Conservation (phyloP, 2,888 invertebrate species). For the Isoperla grammatica region DNA sequence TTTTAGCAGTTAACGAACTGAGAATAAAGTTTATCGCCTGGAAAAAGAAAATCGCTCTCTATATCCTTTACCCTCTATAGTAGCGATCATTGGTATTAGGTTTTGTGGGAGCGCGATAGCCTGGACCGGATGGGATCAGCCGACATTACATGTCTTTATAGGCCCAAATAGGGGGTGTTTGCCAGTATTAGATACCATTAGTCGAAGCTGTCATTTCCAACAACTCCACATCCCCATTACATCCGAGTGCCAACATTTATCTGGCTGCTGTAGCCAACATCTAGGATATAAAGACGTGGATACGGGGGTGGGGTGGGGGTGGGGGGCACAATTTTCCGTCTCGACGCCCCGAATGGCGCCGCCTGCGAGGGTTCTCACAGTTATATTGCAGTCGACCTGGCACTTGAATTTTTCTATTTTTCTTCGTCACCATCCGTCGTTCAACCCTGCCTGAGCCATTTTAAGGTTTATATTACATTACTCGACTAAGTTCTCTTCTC, state of each 20-base stretch:
- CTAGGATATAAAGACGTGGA: too few species aligned
- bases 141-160: background rate
- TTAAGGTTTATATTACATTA: too few species aligned
- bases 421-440: background rate
- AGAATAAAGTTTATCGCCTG: slow-evolving; percentile 12
- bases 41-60: background rate
- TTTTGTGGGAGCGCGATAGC: background rate
- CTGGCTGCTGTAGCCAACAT: background rate
- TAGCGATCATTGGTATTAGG: background rate
- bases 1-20: slow-evolving; percentile 7
- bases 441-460: background rate
- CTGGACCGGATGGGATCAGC: background rate
- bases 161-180: background rate
- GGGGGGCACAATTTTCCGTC: slow-evolving; percentile 3
- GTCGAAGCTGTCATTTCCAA: slow-evolving; percentile 19
- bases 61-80: too few species aligned
- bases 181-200: slow-evolving; percentile 25
- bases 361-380: slow-evolving; percentile 20
- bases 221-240: slow-evolving; percentile 1
- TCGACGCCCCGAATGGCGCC: slow-evolving; percentile 5
- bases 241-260: slow-evolving; percentile 19
- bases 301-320: background rate
- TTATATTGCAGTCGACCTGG: slow-evolving; percentile 22
- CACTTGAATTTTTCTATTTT: background rate
- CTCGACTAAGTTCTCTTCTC: too few species aligned